Conservation (phyloP, 2,113 vertebrate genomes). For the Gopherus evgoodei region DNA sequence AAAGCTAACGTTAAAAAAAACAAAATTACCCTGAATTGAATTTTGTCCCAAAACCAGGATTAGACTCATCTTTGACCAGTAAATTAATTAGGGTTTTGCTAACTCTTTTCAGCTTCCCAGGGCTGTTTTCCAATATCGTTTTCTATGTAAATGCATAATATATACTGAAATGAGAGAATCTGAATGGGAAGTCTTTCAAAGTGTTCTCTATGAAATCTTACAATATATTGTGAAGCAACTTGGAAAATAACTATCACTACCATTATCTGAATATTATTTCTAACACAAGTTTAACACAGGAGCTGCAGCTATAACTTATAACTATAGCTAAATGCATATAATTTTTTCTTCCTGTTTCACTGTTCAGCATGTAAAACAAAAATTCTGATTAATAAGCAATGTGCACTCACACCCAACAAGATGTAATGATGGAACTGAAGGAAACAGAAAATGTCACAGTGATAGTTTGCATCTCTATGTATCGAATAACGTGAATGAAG, state of each 20-base stretch:
- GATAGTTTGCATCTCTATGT: not conserved
- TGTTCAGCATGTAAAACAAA: not conserved
- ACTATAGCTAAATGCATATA: not conserved
- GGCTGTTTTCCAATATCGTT: not conserved
- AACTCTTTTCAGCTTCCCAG: not conserved
- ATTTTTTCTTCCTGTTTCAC: not conserved
- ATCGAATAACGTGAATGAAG: not conserved
- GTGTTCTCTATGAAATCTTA: not conserved
- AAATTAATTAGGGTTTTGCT: not conserved
- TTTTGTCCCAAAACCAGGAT: not conserved
- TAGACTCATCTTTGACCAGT: not conserved
- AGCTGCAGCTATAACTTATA: not conserved
- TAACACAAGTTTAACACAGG: fast-evolving
- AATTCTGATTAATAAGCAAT: not conserved
- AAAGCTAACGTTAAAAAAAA: not conserved
- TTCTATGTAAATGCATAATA: not conserved
- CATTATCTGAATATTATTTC: not conserved
- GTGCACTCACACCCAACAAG: not conserved
- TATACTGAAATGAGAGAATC: not conserved
- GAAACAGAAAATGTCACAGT: not conserved
- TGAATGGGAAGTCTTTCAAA: not conserved
- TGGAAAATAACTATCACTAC: not conserved
- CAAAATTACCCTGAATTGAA: not conserved
- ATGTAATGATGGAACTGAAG: not conserved
- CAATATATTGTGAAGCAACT: not conserved